Base-by-base conservation (phyloP, 2,888 invertebrate species). In the Coleophora flavipennella region DNA sequence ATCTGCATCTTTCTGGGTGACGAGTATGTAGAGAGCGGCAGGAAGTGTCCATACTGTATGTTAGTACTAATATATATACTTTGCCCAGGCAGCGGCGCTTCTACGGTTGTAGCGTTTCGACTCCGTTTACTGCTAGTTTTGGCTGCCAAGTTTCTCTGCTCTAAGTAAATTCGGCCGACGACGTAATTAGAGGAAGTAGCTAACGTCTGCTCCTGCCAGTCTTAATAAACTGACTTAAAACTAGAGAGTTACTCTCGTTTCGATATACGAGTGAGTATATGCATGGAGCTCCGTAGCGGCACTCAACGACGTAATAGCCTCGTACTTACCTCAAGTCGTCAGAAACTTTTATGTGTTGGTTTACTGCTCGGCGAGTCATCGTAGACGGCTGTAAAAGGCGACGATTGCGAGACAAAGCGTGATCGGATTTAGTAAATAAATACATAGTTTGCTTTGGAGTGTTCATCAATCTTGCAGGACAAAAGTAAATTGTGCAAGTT, bases 371-470 rank as follows among this genome's bases (percentile, higher is more conserved):
- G 57, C 52, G 56, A 66, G 65, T 67, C 66, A 61, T 65, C 58
- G 68, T 56, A 67, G 70, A 66, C 61, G 55, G 61, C 67, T 65
- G 69, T 71, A 72, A 77, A 75, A 70, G 66, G 66, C 65, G 66
- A 72, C 67, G 71, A 75, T 76, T 75, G 75, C 67, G 62, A 73
- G 73, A 72, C 73, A 73, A 75, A 72, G 70, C 74, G 76, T 77
- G 77, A 78, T 80, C 75, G 71, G 73, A 76, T 80, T 78, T 68
- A 70, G 72, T 77, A 77, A 73, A 78, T 76, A 79, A 78, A 77
- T n/a, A n/a, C n/a, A n/a, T 75, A 75, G 75, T 75, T 67, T 65
- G 63, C 67, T 68, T 69, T 61, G 62, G 61, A 72, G 67, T 67
- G 66, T 71, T 76, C 80, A 76, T 80, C 79, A 79, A 79, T 77